phyloP scores from a whole-genome alignment of 2,797 vertebrate genomes.

The Schizopygopsis malacanthus region DNA sequence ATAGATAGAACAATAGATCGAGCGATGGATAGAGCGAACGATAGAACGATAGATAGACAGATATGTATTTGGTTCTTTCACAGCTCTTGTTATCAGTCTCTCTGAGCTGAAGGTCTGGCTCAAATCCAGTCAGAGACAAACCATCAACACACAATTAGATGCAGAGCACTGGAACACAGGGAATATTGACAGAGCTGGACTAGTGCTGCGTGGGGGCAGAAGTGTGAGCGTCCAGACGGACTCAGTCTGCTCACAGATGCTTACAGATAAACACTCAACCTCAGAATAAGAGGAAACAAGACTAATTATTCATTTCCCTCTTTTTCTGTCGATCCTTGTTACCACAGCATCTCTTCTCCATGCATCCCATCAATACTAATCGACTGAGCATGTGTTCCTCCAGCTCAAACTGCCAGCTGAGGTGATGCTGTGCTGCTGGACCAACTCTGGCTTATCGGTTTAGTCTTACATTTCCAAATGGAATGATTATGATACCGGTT shows the following conservation, averaged over 20 bases:
- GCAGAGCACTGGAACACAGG: neutral
- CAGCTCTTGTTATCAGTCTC: conserved; percentile 9
- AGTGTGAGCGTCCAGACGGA: neutral
- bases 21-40: no score
- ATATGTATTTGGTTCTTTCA: neutral
- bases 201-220: neutral
- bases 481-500: neutral
- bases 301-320: conserved; percentile 36
- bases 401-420: neutral
- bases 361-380: conserved; percentile 51
- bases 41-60: no score
- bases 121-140: conserved; percentile 12
- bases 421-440: conserved; percentile 3
- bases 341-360: conserved; percentile 27
- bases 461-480: neutral
- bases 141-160: conserved; percentile 37
- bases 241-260: conserved; percentile 14
- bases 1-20: no score
- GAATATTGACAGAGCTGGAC: conserved; percentile 19
- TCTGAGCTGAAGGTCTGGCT: conserved; percentile 8
- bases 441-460: neutral
- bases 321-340: conserved; percentile 26
- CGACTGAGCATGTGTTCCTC: conserved; percentile 21
- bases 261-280: conserved; percentile 24
- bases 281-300: conserved; percentile 24